Conservation (phyloP, 2,113 vertebrate genomes). For the Channa argus region DNA sequence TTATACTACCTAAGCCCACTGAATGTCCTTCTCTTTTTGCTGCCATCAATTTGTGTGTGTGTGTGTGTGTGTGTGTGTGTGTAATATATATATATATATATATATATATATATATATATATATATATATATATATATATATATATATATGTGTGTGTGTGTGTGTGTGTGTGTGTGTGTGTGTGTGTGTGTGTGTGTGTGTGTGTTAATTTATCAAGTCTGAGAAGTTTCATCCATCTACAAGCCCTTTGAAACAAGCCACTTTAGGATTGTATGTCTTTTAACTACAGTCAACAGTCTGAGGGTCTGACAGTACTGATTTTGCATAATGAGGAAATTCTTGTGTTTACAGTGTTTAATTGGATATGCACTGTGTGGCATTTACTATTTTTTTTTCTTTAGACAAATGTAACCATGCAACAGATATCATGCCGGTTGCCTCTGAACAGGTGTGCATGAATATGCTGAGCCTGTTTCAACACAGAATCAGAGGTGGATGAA, state of each 20-base stretch:
- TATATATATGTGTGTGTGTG: no score
- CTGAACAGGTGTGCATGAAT: conserved; percentile 19
- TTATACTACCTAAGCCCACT: conserved; percentile 1
- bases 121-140: no score
- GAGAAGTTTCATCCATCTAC: neutral
- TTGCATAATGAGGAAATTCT: neutral
- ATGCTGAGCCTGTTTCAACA: neutral
- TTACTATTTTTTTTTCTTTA: neutral
- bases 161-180: no score
- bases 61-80: no score
- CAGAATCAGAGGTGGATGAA: neutral
- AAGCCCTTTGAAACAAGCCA: neutral
- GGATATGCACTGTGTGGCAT: conserved; percentile 6
- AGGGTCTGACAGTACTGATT: neutral
- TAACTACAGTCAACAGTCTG: neutral
- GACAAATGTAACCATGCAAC: conserved; percentile 1
- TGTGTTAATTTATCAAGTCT: neutral
- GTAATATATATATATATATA: no score
- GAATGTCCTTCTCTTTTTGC: neutral
- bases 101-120: no score
- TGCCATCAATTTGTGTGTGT: neutral
- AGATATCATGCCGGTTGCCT: conserved; percentile 9
- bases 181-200: no score
- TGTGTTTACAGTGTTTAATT: neutral
- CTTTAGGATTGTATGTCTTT: neutral